These are phyloP conservation scores for Drosophila pallidifrons DNA, from an alignment of 1,140 invertebrate species.

Conservation along the genomic window DNA sequence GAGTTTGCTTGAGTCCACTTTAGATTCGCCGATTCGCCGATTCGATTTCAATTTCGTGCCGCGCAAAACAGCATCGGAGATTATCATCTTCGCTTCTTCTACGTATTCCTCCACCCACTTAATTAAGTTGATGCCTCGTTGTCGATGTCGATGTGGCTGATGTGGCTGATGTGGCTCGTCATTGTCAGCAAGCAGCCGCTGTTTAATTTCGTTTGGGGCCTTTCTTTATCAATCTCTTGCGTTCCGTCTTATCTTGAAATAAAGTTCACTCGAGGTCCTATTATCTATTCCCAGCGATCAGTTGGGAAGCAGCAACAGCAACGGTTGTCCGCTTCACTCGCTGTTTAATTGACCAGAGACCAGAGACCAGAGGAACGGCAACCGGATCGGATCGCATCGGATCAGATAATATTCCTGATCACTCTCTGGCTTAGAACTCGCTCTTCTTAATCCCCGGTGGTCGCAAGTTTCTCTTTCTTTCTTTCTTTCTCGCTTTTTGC, in stretches of 20 bases:
- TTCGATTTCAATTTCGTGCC: conserved; percentile 53
- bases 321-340: conserved; percentile 30
- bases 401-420: background rate
- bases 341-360: conserved; percentile 73
- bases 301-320: conserved; percentile 21
- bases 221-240: conserved; percentile 74
- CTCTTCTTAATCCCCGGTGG: conserved; percentile 48
- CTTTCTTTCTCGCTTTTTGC: background rate
- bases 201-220: conserved; percentile 56
- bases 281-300: conserved; percentile 81
- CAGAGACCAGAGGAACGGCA: no score
- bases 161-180: conserved; percentile 9
- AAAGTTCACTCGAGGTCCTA: conserved; percentile 77
- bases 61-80: conserved; percentile 33
- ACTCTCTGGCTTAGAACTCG: conserved; percentile 10
- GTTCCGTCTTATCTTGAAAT: conserved; percentile 59
- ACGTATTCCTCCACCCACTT: conserved; percentile 64
- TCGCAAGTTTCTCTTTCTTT: conserved; percentile 1
- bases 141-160: conserved; percentile 5
- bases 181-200: conserved; percentile 5
- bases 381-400: conserved; percentile 39
- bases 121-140: conserved; percentile 47
- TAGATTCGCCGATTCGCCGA: conserved; percentile 57
- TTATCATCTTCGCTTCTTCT: conserved; percentile 45
- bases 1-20: conserved; percentile 26